Conservation (phyloP, 2,888 invertebrate genomes). For the Rhodophaea formosa region DNA sequence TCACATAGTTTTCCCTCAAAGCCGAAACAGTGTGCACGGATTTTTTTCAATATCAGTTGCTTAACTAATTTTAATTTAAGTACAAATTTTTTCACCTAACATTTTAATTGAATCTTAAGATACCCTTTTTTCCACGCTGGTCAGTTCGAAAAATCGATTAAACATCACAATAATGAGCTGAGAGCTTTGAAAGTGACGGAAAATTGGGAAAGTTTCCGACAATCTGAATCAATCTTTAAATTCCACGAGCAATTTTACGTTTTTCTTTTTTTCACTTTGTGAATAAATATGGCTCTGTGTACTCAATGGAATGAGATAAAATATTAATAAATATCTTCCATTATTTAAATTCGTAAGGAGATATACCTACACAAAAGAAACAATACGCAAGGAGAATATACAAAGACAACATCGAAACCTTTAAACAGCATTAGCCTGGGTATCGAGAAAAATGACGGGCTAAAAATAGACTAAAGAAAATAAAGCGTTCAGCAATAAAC, state of each 20-base stretch:
- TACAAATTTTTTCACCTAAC: neutral
- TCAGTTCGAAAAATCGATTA: conserved; percentile 18
- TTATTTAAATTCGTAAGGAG: neutral
- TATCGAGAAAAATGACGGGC: conserved; percentile 30
- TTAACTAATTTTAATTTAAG: neutral
- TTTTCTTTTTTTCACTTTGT: neutral
- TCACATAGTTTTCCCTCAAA: neutral
- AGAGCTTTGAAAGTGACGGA: conserved; percentile 20
- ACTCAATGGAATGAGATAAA: neutral
- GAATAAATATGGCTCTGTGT: neutral
- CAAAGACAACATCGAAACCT: neutral
- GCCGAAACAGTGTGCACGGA: neutral
- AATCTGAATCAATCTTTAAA: conserved; percentile 1
- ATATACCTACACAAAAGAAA: neutral
- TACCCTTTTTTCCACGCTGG: neutral
- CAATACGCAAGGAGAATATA: neutral
- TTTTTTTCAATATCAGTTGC: neutral
- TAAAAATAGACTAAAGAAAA: conserved; percentile 40
- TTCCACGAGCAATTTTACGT: neutral
- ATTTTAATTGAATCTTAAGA: neutral
- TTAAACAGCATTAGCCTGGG: conserved; percentile 1
- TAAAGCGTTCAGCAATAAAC: conserved; percentile 44
- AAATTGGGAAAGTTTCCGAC: conserved; percentile 26
- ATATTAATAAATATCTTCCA: neutral
- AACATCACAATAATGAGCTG: conserved; percentile 23